Conservation (phyloP, 1,140 invertebrate genomes). For the Plodia interpunctella region DNA sequence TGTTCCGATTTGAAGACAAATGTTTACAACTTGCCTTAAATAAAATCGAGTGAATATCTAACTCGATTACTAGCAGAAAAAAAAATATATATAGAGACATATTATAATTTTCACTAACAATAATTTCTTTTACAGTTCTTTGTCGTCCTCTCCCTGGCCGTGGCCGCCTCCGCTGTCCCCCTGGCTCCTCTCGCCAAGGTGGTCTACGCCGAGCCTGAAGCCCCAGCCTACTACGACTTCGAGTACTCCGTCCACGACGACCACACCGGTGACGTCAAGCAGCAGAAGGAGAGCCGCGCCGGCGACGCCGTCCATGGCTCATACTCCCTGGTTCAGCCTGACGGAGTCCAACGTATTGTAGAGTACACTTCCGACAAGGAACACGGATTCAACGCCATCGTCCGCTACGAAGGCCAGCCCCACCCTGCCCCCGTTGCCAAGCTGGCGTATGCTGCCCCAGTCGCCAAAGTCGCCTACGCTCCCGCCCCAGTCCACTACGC, state of each 20-base stretch:
- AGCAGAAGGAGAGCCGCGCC: conserved; percentile 51
- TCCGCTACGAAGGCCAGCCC: conserved; percentile 49
- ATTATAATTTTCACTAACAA: too few species aligned
- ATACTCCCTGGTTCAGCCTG: conserved; percentile 79
- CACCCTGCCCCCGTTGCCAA: conserved; percentile 61
- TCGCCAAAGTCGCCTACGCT: conserved; percentile 24
- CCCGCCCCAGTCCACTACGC: conserved; percentile 24
- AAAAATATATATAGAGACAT: too few species aligned
- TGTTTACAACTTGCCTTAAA: too few species aligned
- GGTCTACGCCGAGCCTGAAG: conserved; percentile 65
- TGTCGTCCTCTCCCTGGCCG: conserved; percentile 44
- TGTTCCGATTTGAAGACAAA: conserved; percentile 5
- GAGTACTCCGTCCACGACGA: conserved; percentile 82
- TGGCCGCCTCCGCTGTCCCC: conserved; percentile 41
- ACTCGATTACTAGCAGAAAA: too few species aligned
- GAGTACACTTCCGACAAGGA: conserved; percentile 76
- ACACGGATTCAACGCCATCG: conserved; percentile 51
- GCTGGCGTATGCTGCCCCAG: conserved; percentile 23
- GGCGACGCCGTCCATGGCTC: conserved; percentile 80
- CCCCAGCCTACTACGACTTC: conserved; percentile 82
- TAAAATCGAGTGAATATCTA: too few species aligned
- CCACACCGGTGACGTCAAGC: conserved; percentile 70
- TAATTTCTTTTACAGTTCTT: conserved; percentile 40
- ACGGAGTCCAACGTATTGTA: conserved; percentile 78
- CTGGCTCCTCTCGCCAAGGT: conserved; percentile 44